A percentile compares a stretch with the other conserved stretches of the same genome.
phyloP scores from a whole-genome alignment of 1,140 invertebrate genomes.

The Euglossa dilemma region DNA sequence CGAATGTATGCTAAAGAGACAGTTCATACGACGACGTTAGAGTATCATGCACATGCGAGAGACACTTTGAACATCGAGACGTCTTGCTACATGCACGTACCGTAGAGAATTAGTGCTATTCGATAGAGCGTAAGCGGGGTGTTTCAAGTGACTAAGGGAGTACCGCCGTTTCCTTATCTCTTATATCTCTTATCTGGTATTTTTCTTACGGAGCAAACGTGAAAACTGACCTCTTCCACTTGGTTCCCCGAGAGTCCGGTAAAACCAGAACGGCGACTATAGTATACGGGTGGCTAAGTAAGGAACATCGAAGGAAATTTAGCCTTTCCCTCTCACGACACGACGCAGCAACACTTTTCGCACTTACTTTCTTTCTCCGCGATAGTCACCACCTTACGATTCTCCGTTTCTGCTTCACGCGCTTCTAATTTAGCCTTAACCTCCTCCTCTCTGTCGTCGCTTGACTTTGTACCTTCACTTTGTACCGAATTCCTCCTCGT shows the following conservation, averaged over 20 bases:
- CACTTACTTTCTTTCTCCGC: constrained; percentile 68
- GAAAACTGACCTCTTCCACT: background rate
- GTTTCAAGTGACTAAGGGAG: constrained; percentile 18
- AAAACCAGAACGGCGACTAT: constrained; percentile 20
- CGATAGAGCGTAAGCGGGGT: constrained; percentile 24
- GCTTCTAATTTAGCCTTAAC: constrained; percentile 71
- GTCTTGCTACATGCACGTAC: constrained; percentile 48
- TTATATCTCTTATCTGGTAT: background rate
- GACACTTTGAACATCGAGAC: constrained; percentile 19
- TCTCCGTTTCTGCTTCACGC: constrained; percentile 70
- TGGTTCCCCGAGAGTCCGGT: background rate
- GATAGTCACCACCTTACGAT: constrained; percentile 72
- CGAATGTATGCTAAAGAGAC: background rate
- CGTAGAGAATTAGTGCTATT: constrained; percentile 24
- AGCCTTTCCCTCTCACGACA: constrained; percentile 64
- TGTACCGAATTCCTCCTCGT: constrained; percentile 73
- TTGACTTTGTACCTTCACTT: constrained; percentile 66
- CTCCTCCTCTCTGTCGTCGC: constrained; percentile 58
- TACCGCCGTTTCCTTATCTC: background rate
- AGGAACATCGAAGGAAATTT: constrained; percentile 48
- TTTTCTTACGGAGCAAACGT: background rate
- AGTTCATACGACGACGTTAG: constrained; percentile 29
- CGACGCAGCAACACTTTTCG: constrained; percentile 75
- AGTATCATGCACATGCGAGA: constrained; percentile 61
- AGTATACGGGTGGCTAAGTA: constrained; percentile 38